Evolutionary conservation across 2,888 invertebrate species (phyloP), one percentile per base, ranked within the genome.

Genomic region (Psococerastis gibbosa): DNA sequence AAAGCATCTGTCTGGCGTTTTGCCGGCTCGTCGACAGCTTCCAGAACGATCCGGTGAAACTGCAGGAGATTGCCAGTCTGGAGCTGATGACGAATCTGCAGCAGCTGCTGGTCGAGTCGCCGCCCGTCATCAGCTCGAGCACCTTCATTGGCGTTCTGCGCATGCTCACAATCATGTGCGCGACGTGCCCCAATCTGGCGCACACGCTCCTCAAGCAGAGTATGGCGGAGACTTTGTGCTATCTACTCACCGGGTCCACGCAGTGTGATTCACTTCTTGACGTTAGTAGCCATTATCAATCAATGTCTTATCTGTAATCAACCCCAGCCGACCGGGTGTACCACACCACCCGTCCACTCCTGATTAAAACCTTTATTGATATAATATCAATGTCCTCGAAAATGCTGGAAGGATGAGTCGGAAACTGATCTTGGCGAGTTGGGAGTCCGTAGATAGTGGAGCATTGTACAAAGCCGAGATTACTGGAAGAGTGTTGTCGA

Each of bases 121-220:
- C 97, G 35, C 83, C 94, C n/a, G 75, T 94, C 48, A 79, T 97
- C 48, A 92, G 88, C 54, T 88, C 91, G 43, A 80, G 80, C 44
- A 94, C 94, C 38, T 97, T 97, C 66, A 92, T 94, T 57, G 89
- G 89, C 53, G 92, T 97, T 47, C 75, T 98, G 53, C 75, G 95
- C 48, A 91, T 97, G 82, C 66, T 98, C 60, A 89, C 92, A 58
- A 77, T 91, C 54, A 88, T 95, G 85, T 95, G 95, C 62, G 78
- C 81, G 52, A 85, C 83, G 58, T 95, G 94, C 63, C 91, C 94
- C 17, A 87, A 89, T 62, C 69, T 97, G 55, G 94, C 95, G 43
- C 78, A 92, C 48, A 78, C 84, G 17, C 68, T 97, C 48, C 71
- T 95, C 49, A 84, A 88, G 62, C 88, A 92, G 57, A 92, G 94